Evolutionary conservation across 1,140 invertebrate species (phyloP), one percentile per base, ranked within the genome.

Genomic region (Neocloeon triangulifer): DNA sequence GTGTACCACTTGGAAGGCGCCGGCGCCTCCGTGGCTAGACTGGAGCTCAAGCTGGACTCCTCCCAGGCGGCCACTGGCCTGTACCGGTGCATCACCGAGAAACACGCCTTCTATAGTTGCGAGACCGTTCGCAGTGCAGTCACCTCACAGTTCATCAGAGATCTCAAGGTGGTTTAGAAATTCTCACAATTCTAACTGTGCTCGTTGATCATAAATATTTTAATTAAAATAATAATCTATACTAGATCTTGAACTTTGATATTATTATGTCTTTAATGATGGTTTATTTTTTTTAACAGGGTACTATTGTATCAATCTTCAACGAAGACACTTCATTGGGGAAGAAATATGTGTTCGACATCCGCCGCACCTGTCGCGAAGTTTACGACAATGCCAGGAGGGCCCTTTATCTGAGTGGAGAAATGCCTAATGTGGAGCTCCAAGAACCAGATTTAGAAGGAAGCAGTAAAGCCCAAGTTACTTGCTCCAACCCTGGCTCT

Each of bases 51-150:
- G 55, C 64, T 85, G 49, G 67, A 75, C 38, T 81, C 74, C 29
- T 68, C 66, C 29, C 66, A 71, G 15, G 65, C 72, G 12, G 79
- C 80, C 6, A 73, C 70, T 12, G 75, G 74, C 20, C 53, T 86
- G 2, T 86, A 86, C 48, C 59, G 81, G 25, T 78, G 78, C n/a
- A 73, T 86, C 31, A 86, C 80, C 0, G 82, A 86, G 51, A 81
- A 80, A 44, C 80, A 86, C 47, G 80, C 79, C 4, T 88, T 88
- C 57, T 88, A 84, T 49, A 80, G 77, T 41, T 86, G 81, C 54
- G 81, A 86, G 48, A 85, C 81, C 0, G 80, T 88, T 2, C 62
- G 79, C 9, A 77, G 67, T 42, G 77, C 78, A 33, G 81, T 88
- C 16, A 82, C 78, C 3, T 69, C 78, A 26, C 81, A 86, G 50